A percentile compares a stretch with the other conserved stretches of the same genome.
Evolutionary conservation across 2,797 vertebrate genomes (phyloP).

Genomic region (Phaenicophaeus curvirostris): DNA sequence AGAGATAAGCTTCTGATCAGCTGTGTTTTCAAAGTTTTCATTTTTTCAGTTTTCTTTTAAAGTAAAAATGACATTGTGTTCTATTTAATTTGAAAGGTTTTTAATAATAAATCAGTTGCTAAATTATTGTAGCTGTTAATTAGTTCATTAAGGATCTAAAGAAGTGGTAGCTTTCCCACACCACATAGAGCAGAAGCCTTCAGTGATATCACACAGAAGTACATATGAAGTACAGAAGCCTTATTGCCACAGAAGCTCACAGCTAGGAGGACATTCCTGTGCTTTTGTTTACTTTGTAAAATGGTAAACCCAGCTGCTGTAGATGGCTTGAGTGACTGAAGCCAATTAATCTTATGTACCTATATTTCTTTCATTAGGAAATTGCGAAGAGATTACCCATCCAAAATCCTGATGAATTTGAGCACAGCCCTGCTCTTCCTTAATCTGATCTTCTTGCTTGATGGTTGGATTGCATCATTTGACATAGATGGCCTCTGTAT

Average conservation of each 20-base stretch:
- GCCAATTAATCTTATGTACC: not conserved
- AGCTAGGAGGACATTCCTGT: not conserved
- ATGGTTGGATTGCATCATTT: conserved; percentile 91
- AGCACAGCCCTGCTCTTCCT: conserved; percentile 91
- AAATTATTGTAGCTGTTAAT: not conserved
- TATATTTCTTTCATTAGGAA: conserved; percentile 79
- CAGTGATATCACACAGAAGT: not conserved
- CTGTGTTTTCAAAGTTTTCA: not conserved
- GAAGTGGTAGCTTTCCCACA: not conserved
- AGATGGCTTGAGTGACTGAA: not conserved
- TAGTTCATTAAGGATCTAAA: not conserved
- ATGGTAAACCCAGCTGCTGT: not conserved
- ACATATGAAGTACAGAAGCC: too few species aligned
- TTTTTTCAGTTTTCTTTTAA: not conserved
- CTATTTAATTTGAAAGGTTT: not conserved
- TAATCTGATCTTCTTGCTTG: conserved; percentile 91
- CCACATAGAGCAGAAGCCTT: not conserved
- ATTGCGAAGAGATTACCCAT: conserved; percentile 93
- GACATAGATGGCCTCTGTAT: conserved; percentile 81
- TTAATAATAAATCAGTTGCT: not conserved
- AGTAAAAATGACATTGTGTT: not conserved
- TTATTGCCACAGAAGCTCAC: not conserved
- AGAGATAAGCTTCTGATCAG: not conserved
- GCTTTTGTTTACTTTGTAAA: not conserved
- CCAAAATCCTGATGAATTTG: conserved; percentile 98